Evolutionary conservation across 2,797 vertebrate species (phyloP).

Genomic region (Sardinella longiceps): DNA sequence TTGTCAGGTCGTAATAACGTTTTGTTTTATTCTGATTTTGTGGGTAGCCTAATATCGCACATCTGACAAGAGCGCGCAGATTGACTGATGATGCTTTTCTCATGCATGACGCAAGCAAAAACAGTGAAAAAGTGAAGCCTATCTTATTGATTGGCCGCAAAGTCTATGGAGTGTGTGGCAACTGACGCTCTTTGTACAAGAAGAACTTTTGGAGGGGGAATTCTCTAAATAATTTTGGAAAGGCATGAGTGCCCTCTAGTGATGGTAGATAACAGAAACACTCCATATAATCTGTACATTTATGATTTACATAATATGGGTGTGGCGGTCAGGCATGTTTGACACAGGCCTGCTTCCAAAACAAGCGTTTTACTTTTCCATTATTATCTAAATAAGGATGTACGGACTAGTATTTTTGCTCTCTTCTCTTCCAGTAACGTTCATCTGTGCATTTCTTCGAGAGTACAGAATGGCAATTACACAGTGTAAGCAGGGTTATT

Average conservation of each 20-base stretch:
- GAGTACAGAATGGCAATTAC: not conserved
- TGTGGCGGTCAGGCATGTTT: not conserved
- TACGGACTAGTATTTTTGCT: no score
- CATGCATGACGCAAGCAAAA: not conserved
- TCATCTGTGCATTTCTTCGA: not conserved
- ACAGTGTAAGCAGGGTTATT: not conserved
- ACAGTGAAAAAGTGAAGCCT: not conserved
- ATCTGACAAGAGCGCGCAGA: not conserved
- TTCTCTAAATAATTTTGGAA: not conserved
- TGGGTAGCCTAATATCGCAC: not conserved
- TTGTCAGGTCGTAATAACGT: not conserved
- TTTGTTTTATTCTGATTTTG: not conserved
- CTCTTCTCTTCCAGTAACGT: no score
- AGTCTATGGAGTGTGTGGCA: not conserved
- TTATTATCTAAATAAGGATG: not conserved
- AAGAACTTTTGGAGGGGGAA: not conserved
- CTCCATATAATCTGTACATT: not conserved
- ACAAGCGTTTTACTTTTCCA: not conserved
- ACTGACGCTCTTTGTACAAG: not conserved
- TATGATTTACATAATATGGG: constrained; percentile 21
- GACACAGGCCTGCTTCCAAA: not conserved
- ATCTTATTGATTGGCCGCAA: not conserved
- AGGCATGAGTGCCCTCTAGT: constrained; percentile 16
- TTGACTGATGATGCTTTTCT: not conserved
- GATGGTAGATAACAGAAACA: not conserved